Base-by-base conservation (phyloP, 2,797 vertebrate genomes). In the Poeciliopsis presidionis region DNA sequence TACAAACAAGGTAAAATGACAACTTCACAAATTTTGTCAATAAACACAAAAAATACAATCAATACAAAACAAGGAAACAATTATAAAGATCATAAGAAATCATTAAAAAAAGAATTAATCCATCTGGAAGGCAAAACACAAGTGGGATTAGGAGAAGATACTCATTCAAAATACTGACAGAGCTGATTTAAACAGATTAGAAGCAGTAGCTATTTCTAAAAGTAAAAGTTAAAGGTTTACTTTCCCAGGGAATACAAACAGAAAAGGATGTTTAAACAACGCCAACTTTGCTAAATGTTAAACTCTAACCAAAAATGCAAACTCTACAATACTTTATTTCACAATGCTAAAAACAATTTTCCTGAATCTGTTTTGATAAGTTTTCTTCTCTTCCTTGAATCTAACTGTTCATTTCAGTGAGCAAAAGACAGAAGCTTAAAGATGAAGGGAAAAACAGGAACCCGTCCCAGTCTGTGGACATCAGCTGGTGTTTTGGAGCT, bases 401-500 rank as follows among this genome's bases (percentile, higher is more conserved):
- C 39, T 6, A 73, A 53, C 33, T 20, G 55, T 77, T 73, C 73
- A 36, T 28, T 6, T 55, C 18, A 55, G n/a, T 70, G 63, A 63
- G 2, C 13, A 33, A 73, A 36, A 69, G 36, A 72, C 63, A 30
- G 67, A 75, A 67, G 73, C 41, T 77, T 33, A 73, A 72, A 82
- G 51, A 72, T 18, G 36, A 25, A 76, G 46, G 72, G 51, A 53
- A 14, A 74, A 77, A 65, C 11, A 65, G 33, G 22, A 79, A 76
- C 72, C 57, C 77, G 61, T 57, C 51, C 28, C 77, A 73, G 46
- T 72, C 76, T 81, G 71, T 73, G 78, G 78, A 86, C 80, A 91
- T 93, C 92, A 92, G 92, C 85, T 90, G 87, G 87, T 87, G 82
- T 89, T 78, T 84, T 86, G 87, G 75, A 89, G 83, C 90, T 94